phyloP scores from a whole-genome alignment of 2,888 invertebrate genomes.

The Nebria brevicollis region DNA sequence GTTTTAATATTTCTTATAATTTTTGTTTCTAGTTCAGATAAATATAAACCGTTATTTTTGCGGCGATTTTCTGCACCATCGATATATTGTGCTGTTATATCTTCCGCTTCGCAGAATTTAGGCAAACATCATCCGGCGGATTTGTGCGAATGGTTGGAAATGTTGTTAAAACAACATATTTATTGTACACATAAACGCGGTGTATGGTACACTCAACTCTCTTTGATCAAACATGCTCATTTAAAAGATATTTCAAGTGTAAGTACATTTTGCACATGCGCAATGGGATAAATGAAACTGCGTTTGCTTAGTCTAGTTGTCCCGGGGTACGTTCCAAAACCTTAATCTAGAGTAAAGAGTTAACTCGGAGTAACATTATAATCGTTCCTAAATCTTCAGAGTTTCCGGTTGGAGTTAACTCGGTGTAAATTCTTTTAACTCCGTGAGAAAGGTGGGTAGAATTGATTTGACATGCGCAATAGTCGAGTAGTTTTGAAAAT shows the following conservation, averaged over 20 bases:
- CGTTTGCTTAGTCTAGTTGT: too few species aligned
- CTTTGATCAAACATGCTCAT: conserved; percentile 50
- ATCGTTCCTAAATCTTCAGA: too few species aligned
- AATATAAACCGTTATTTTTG: conserved; percentile 49
- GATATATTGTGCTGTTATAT: conserved; percentile 51
- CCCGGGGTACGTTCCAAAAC: too few species aligned
- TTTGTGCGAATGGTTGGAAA: conserved; percentile 54
- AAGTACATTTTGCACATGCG: conserved; percentile 15
- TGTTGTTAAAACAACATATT: conserved; percentile 51
- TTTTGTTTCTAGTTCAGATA: neutral
- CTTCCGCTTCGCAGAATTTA: conserved; percentile 50
- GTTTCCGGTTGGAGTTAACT: too few species aligned
- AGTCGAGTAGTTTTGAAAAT: too few species aligned
- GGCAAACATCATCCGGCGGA: conserved; percentile 49
- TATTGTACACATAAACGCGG: conserved; percentile 52
- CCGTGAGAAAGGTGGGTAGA: too few species aligned
- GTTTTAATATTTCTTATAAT: too few species aligned
- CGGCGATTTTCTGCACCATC: conserved; percentile 54
- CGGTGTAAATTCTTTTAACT: too few species aligned
- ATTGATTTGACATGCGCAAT: too few species aligned
- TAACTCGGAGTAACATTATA: too few species aligned
- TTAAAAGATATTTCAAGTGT: conserved; percentile 51
- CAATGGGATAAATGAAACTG: too few species aligned
- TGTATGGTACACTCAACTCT: conserved; percentile 54
- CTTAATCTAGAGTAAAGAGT: too few species aligned